Base-by-base conservation (phyloP, 2,888 invertebrate genomes). In the Pseudococcus jackbeardsleyi region DNA sequence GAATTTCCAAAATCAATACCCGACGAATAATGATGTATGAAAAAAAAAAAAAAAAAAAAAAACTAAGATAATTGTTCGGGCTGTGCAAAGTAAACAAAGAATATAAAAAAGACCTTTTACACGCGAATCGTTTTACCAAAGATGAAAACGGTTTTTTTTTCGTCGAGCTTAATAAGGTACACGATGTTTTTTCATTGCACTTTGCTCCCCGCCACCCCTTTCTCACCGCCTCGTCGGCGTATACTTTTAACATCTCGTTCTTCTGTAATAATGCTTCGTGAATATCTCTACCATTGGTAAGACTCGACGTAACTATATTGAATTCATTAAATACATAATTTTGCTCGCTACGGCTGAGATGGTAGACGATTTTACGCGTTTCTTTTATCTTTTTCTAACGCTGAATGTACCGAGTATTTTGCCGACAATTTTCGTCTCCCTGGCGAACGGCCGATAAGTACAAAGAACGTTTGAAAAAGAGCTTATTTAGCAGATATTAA, bases 1-100 rank as follows among this genome's bases (percentile, higher is more conserved):
- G 79, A 79, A 79, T 79, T 79, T 79, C 79, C 68, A 42, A 79
- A 79, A 79, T 79, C 79, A 79, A 79, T 79, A 79, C 42, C 26
- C 42, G 79, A 1, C 42, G 42, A 79, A 79, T 79, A 79, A 79
- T 79, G 79, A 79, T n/a, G 79, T 42, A 79, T 79, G 46, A 42
- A 79, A 42, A n/a, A 39, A 77, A 64, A 68, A 68, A 54, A 54
- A 42, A 79, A 42, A n/a, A 39, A 77, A 64, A 68, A 68, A 54
- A 54, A 17, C 11, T 7, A 26, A 46, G 79, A 79, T 79, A 79
- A 79, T 79, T 79, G 79, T 79, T 79, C 22, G 33, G 79, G 42
- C 79, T 79, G 79, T 79, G 79, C 15, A 79, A 79, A 42, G n/a
- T 79, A 79, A 79, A 79, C 42, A 79, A 72, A 72, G 68, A 26